These are phyloP conservation scores for Parnassius mnemosyne DNA, from an alignment of 2,888 invertebrate genomes.

Conservation along the genomic window DNA sequence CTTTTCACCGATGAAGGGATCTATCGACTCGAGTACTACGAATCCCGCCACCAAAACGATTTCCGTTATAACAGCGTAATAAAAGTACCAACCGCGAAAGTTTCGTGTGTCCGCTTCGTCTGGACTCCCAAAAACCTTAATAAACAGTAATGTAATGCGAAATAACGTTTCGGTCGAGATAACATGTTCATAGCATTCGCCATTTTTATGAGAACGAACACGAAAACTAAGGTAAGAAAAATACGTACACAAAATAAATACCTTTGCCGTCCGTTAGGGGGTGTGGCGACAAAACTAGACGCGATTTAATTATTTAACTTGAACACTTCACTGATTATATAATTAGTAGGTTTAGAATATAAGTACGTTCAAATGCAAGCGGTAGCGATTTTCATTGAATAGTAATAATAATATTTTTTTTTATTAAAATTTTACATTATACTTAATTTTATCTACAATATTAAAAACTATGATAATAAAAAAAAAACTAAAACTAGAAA, in stretches of 20 bases:
- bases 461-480: too few species aligned
- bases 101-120: constrained; percentile 60
- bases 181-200: constrained; percentile 4
- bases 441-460: too few species aligned
- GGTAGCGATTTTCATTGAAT: constrained; percentile 2
- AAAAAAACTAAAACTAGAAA: too few species aligned
- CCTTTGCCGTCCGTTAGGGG: not conserved
- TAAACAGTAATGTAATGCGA: constrained; percentile 58
- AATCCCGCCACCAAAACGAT: constrained; percentile 68
- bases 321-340: constrained; percentile 15
- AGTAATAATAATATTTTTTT: too few species aligned
- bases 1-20: constrained; percentile 70
- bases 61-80: constrained; percentile 63
- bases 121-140: constrained; percentile 64
- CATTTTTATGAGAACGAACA: constrained; percentile 5
- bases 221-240: not conserved
- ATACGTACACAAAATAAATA: not conserved
- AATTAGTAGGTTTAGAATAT: constrained; percentile 7
- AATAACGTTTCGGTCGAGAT: constrained; percentile 55
- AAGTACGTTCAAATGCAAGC: not conserved
- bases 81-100: constrained; percentile 63
- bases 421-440: too few species aligned
- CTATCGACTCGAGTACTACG: constrained; percentile 71
- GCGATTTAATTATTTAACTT: constrained; percentile 18
- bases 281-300: constrained; percentile 4